These are phyloP conservation scores for Reticulitermes lucifugus DNA, from an alignment of 2,888 invertebrate genomes.

Conservation along the genomic window DNA sequence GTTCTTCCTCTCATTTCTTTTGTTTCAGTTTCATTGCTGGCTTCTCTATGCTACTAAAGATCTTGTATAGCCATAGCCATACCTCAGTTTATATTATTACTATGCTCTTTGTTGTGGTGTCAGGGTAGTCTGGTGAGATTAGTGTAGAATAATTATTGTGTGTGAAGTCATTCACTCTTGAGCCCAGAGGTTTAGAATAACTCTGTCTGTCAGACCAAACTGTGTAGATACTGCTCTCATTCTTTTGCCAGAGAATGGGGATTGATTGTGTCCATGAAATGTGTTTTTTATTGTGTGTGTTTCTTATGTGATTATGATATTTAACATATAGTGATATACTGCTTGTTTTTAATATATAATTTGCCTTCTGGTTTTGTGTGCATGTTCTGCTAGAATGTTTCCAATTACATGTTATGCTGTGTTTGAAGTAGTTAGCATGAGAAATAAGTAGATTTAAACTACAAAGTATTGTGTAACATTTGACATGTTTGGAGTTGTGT, in stretches of 20 bases:
- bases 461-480: not conserved
- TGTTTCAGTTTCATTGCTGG: too few species aligned
- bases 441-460: not conserved
- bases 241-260: too few species aligned
- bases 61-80: too few species aligned
- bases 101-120: not conserved
- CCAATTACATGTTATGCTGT: not conserved
- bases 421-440: not conserved
- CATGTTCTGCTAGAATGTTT: slow-evolving; percentile 36
- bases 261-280: too few species aligned
- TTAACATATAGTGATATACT: not conserved
- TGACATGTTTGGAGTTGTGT: not conserved
- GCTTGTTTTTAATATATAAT: slow-evolving; percentile 38
- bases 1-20: too few species aligned
- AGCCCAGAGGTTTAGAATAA: too few species aligned
- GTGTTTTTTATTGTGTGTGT: not conserved
- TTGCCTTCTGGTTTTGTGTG: slow-evolving; percentile 28
- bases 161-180: too few species aligned
- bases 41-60: too few species aligned
- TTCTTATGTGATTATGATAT: not conserved
- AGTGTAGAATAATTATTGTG: not conserved
- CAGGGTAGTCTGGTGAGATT: not conserved
- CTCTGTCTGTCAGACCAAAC: too few species aligned
- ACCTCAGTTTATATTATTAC: too few species aligned
- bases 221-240: too few species aligned